Evolutionary conservation across 2,888 invertebrate genomes (phyloP).

Genomic region (Agrochola macilenta): DNA sequence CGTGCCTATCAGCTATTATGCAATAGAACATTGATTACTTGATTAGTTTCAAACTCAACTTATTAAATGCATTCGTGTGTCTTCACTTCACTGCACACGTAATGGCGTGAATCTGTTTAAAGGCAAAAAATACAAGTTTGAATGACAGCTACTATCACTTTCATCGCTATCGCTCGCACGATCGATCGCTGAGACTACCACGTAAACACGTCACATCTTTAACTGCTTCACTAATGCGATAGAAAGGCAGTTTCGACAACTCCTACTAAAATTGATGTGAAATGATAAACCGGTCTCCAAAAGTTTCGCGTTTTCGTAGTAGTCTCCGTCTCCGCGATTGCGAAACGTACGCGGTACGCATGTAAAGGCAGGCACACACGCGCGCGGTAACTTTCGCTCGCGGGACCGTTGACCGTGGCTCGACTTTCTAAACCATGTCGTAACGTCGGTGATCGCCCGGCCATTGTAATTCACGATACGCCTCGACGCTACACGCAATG

Average conservation of each 20-base stretch:
- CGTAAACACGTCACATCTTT: slow-evolving; percentile 34
- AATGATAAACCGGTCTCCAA: slow-evolving; percentile 61
- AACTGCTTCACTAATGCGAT: slow-evolving; percentile 48
- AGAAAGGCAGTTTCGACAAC: slow-evolving; percentile 59
- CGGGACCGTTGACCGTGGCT: slow-evolving; percentile 89
- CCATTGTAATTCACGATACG: slow-evolving; percentile 88
- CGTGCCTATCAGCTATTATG: slow-evolving; percentile 3
- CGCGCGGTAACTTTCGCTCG: slow-evolving; percentile 85
- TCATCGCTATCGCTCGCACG: slow-evolving; percentile 77
- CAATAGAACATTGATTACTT: slow-evolving; percentile 33
- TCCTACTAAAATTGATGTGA: slow-evolving; percentile 52
- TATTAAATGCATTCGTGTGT: slow-evolving; percentile 18
- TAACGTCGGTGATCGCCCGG: slow-evolving; percentile 86
- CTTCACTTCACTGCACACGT: slow-evolving; percentile 27
- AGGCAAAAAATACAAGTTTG: slow-evolving; percentile 38
- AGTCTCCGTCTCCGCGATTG: slow-evolving; percentile 66
- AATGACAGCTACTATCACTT: slow-evolving; percentile 77
- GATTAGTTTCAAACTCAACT: slow-evolving; percentile 33
- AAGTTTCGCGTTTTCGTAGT: slow-evolving; percentile 63
- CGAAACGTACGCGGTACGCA: slow-evolving; percentile 77
- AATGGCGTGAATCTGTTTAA: slow-evolving; percentile 31
- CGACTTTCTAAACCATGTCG: slow-evolving; percentile 89
- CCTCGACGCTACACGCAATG: slow-evolving; percentile 85
- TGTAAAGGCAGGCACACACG: slow-evolving; percentile 78
- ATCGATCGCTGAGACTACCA: slow-evolving; percentile 13